Evolutionary conservation across 2,113 vertebrate genomes (phyloP).

Genomic region (Takifugu flavidus): DNA sequence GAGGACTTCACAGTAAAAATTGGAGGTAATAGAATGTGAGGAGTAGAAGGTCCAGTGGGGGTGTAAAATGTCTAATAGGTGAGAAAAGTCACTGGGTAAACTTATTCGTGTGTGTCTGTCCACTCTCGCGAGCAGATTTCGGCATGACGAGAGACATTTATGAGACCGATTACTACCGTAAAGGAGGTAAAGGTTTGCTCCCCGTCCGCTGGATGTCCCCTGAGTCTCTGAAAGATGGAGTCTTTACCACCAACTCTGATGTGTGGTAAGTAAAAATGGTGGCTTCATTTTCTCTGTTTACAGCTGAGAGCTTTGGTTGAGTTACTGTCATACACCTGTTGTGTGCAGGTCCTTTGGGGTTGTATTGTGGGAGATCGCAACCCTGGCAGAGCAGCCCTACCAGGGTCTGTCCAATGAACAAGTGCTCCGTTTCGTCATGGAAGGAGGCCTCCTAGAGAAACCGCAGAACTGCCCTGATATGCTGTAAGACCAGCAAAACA

Average conservation of each 20-base stretch:
- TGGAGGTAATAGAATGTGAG: conserved; percentile 77
- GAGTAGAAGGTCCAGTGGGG: neutral
- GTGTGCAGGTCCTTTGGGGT: conserved; percentile 91
- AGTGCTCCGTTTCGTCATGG: conserved; percentile 98
- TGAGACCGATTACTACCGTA: conserved; percentile 98
- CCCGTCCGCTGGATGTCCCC: conserved; percentile 99
- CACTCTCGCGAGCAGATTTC: conserved; percentile 78
- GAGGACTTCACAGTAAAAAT: conserved; percentile 98
- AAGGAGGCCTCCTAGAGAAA: conserved; percentile 94
- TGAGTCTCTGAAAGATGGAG: conserved; percentile 95
- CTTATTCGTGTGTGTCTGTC: conserved; percentile 12
- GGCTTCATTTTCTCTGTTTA: neutral
- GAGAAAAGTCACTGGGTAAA: too few species aligned
- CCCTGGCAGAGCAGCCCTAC: conserved; percentile 93
- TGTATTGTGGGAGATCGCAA: conserved; percentile 96
- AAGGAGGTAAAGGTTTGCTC: conserved; percentile 94
- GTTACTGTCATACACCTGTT: too few species aligned
- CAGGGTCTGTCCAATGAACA: conserved; percentile 98
- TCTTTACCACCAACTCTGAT: conserved; percentile 96
- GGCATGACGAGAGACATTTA: conserved; percentile 99
- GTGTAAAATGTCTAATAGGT: neutral
- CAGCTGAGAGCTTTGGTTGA: neutral
- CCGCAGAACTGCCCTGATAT: conserved; percentile 95
- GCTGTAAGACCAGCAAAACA: conserved; percentile 77
- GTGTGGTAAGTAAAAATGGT: conserved; percentile 83